Evolutionary conservation across 2,888 invertebrate species (phyloP).

Genomic region (Orthosia cruda): DNA sequence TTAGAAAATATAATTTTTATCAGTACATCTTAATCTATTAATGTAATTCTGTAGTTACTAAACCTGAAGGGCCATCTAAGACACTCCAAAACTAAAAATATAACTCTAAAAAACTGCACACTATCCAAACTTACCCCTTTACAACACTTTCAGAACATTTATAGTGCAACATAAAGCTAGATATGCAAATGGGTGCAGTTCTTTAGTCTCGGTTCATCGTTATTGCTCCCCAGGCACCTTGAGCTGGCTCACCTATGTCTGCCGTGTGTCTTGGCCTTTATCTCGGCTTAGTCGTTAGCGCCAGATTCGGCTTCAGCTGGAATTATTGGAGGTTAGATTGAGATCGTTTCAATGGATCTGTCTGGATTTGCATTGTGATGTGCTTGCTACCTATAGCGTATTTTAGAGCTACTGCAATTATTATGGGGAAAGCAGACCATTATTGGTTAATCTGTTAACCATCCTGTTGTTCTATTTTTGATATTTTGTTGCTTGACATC

Average conservation of each 20-base stretch:
- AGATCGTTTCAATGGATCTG: slow-evolving; percentile 53
- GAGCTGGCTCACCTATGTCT: slow-evolving; percentile 61
- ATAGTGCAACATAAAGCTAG: slow-evolving; percentile 59
- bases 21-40: too few relatives aligned
- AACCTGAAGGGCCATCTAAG: not conserved
- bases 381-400: not conserved
- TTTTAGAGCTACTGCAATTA: not conserved
- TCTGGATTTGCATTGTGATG: slow-evolving; percentile 23
- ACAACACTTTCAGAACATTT: slow-evolving; percentile 67
- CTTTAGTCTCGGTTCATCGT: slow-evolving; percentile 79
- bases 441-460: not conserved
- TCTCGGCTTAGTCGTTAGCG: slow-evolving; percentile 68
- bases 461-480: not conserved
- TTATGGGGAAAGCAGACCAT: not conserved
- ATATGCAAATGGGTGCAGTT: slow-evolving; percentile 85
- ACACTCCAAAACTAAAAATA: not conserved
- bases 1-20: too few relatives aligned
- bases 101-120: slow-evolving; percentile 28
- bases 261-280: slow-evolving; percentile 69
- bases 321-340: slow-evolving; percentile 68
- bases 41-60: not conserved
- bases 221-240: slow-evolving; percentile 80
- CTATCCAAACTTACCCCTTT: slow-evolving; percentile 39
- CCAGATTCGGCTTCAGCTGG: slow-evolving; percentile 60
- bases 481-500: not conserved